A percentile compares a stretch with the other conserved stretches of the same genome.
Conservation (phyloP, 2,888 invertebrate species). For the Drosophila borborema region DNA sequence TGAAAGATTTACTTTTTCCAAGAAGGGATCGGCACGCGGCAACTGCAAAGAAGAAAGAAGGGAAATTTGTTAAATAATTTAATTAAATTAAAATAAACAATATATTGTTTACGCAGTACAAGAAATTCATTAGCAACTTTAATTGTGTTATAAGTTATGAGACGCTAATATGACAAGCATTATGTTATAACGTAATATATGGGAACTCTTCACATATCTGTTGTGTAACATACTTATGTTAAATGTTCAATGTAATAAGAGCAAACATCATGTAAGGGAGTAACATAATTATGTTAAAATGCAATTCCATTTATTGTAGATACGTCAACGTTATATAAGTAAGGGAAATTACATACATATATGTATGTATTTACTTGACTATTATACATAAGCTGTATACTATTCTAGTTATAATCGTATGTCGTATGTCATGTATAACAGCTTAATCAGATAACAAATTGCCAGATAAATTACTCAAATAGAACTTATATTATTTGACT, state of each 20-base stretch:
- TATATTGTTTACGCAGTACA: neutral
- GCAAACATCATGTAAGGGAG: neutral
- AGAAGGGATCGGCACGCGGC: conserved; percentile 95
- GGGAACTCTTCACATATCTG: neutral
- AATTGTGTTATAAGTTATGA: neutral
- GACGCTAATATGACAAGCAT: no score
- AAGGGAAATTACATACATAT: neutral
- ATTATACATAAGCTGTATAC: conserved; percentile 2
- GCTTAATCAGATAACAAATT: conserved; percentile 1
- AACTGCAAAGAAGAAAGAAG: conserved; percentile 88
- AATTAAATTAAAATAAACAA: neutral
- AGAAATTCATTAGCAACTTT: neutral
- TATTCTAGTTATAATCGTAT: neutral
- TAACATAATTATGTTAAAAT: conserved; percentile 1
- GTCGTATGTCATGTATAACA: neutral
- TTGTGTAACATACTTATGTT: neutral
- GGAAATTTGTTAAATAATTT: conserved; percentile 3
- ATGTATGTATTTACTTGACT: neutral
- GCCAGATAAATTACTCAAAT: conserved; percentile 32
- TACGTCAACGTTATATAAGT: conserved; percentile 1
- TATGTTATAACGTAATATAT: neutral
- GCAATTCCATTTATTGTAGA: neutral
- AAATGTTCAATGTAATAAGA: neutral
- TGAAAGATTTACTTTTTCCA: conserved; percentile 93
- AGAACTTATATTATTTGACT: neutral